Evolutionary conservation across 2,113 vertebrate genomes (phyloP).

Genomic region (Equus quagga): DNA sequence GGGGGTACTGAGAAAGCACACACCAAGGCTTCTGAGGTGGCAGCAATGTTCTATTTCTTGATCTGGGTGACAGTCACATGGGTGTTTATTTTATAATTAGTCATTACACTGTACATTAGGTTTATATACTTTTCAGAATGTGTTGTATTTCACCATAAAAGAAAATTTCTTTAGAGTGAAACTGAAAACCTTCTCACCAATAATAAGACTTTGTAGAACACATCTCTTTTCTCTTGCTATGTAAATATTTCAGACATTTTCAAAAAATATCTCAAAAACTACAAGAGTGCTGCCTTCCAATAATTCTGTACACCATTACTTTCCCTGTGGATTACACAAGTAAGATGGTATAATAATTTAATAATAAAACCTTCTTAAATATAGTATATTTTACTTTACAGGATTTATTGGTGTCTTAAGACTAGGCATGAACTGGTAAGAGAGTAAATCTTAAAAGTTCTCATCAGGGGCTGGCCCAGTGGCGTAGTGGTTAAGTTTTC

Average conservation of each 20-base stretch:
- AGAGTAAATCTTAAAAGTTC: conserved; percentile 1
- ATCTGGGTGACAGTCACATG: not conserved
- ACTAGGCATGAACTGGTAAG: not conserved
- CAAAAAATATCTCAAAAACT: conserved; percentile 12
- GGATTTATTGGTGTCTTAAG: not conserved
- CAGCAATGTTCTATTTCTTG: not conserved
- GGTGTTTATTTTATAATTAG: not conserved
- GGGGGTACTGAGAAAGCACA: not conserved
- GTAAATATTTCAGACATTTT: conserved; percentile 53
- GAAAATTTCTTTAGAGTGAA: conserved; percentile 3
- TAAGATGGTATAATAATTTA: not conserved
- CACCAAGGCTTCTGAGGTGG: not conserved
- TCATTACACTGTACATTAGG: not conserved
- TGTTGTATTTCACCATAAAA: not conserved
- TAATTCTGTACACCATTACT: not conserved
- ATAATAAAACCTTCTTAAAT: conserved; percentile 41
- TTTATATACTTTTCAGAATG: conserved; percentile 6
- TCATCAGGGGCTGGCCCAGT: not conserved
- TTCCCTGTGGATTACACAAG: not conserved
- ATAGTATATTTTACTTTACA: not conserved
- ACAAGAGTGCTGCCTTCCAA: not conserved
- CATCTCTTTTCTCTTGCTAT: not conserved
- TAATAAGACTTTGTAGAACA: not conserved
- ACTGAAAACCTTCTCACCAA: not conserved
- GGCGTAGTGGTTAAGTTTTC: no score